Evolutionary conservation across 2,888 invertebrate genomes (phyloP).

Genomic region (Clepsis dumicolana): DNA sequence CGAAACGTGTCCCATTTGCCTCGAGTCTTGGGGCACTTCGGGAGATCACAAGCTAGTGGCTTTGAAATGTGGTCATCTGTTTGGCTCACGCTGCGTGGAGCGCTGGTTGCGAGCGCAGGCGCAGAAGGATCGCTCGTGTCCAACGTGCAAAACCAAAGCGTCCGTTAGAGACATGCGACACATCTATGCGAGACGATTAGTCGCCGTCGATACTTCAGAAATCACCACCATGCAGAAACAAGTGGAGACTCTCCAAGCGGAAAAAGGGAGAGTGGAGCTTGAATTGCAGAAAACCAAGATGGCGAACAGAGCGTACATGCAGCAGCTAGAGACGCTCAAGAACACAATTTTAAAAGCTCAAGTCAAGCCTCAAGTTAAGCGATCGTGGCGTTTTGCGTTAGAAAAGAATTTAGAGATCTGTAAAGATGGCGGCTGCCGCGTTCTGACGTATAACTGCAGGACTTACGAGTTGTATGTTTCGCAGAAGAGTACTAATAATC

Average conservation of each 20-base stretch:
- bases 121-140: slow-evolving; percentile 89
- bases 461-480: slow-evolving; percentile 90
- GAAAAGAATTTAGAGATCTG: slow-evolving; percentile 89
- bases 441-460: slow-evolving; percentile 89
- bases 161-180: slow-evolving; percentile 89
- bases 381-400: slow-evolving; percentile 79
- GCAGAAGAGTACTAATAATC: slow-evolving; percentile 88
- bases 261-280: slow-evolving; percentile 85
- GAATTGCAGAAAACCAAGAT: slow-evolving; percentile 85
- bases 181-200: slow-evolving; percentile 92
- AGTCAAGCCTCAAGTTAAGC: slow-evolving; percentile 56
- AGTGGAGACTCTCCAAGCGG: slow-evolving; percentile 85
- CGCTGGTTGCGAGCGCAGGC: slow-evolving; percentile 89
- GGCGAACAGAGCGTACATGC: slow-evolving; percentile 63
- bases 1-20: slow-evolving; percentile 94
- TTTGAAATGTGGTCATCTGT: slow-evolving; percentile 96
- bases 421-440: slow-evolving; percentile 91
- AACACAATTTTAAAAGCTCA: slow-evolving; percentile 69
- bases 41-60: slow-evolving; percentile 95
- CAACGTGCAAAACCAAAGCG: slow-evolving; percentile 94
- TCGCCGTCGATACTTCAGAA: slow-evolving; percentile 92
- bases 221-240: slow-evolving; percentile 88
- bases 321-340: slow-evolving; percentile 66
- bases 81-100: slow-evolving; percentile 93
- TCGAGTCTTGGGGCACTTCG: slow-evolving; percentile 94